A percentile compares a stretch with the other conserved stretches of the same genome.
Evolutionary conservation across 2,888 invertebrate species (phyloP).

Genomic region (Oscheius myriophilus): DNA sequence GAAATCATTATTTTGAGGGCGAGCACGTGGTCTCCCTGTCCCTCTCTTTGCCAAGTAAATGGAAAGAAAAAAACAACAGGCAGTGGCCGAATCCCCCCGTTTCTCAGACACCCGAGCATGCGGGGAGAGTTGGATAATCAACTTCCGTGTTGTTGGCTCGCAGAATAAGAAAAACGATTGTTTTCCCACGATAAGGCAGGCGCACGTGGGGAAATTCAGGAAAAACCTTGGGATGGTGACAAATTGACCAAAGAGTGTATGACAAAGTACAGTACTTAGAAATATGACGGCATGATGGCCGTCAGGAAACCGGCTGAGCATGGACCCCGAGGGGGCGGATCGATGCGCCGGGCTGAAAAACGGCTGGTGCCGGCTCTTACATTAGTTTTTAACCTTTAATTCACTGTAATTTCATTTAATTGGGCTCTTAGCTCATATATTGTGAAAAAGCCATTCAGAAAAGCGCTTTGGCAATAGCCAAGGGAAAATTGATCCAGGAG

Average conservation of each 20-base stretch:
- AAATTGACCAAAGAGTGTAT: neutral
- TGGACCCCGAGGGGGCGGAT: conserved; percentile 26
- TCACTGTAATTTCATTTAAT: neutral
- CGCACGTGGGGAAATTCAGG: neutral
- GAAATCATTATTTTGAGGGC: conserved; percentile 5
- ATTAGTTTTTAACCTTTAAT: neutral
- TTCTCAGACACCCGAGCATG: too few species aligned
- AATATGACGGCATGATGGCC: conserved; percentile 7
- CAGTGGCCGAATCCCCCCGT: too few species aligned
- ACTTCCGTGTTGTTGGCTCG: neutral
- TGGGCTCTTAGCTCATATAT: too few species aligned
- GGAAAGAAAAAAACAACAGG: neutral
- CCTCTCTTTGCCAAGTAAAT: too few species aligned
- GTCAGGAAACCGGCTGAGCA: conserved; percentile 27
- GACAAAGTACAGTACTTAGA: conserved; percentile 7
- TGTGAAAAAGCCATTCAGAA: too few species aligned
- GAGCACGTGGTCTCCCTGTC: conserved; percentile 1
- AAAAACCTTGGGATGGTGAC: neutral
- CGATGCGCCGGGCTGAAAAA: conserved; percentile 29
- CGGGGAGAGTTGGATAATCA: neutral
- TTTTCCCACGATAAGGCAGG: neutral
- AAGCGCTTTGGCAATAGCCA: too few species aligned
- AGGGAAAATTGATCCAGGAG: too few species aligned
- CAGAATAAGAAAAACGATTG: neutral
- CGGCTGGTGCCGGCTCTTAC: conserved; percentile 5